A percentile compares a stretch with the other conserved stretches of the same genome.
Evolutionary conservation across 2,888 invertebrate species (phyloP).

Genomic region (Dicycla oo): DNA sequence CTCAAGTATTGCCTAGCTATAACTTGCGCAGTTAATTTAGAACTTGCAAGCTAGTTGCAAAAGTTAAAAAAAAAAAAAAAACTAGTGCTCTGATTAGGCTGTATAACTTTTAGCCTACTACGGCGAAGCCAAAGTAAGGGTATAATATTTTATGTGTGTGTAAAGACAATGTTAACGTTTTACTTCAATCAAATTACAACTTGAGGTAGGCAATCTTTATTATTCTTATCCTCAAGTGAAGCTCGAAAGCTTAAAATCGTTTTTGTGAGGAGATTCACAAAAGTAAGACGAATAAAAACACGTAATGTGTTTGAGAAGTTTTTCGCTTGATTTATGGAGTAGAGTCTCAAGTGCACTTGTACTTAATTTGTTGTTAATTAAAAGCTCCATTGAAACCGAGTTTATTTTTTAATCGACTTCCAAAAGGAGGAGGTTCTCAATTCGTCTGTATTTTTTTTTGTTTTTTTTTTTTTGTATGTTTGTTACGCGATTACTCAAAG

Average conservation of each 20-base stretch:
- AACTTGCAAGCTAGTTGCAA: no score
- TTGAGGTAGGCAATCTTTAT: constrained; percentile 27
- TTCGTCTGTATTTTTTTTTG: no score
- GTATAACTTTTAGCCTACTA: not conserved
- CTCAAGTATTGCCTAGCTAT: constrained; percentile 10
- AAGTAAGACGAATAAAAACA: constrained; percentile 23
- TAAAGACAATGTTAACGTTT: constrained; percentile 1
- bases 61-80: not conserved
- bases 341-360: not conserved
- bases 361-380: constrained; percentile 10
- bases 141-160: not conserved
- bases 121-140: not conserved
- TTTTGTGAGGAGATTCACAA: constrained; percentile 20
- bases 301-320: constrained; percentile 4
- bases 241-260: constrained; percentile 15
- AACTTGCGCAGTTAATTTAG: constrained; percentile 2
- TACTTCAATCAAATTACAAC: constrained; percentile 8
- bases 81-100: not conserved
- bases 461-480: no score
- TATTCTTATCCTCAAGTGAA: constrained; percentile 20
- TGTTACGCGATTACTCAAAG: no score
- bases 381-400: not conserved
- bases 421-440: no score
- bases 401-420: no score
- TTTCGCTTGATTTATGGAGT: constrained; percentile 3